These are phyloP conservation scores for Phalacrocorax carbo DNA, from an alignment of 2,113 vertebrate genomes.

Conservation along the genomic window DNA sequence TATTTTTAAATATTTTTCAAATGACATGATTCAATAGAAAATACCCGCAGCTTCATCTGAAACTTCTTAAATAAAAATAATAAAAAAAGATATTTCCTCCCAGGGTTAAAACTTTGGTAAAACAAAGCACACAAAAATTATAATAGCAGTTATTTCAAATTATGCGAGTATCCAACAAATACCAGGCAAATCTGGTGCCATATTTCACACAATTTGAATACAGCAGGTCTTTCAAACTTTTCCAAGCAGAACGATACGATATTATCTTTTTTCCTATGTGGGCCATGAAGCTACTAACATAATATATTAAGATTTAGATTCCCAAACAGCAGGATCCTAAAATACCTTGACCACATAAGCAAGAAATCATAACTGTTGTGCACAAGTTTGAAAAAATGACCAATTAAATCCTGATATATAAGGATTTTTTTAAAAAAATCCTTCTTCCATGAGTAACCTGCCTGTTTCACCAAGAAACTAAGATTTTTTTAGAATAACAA, in stretches of 20 bases:
- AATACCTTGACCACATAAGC: neutral
- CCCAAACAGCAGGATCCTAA: neutral
- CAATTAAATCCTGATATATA: neutral
- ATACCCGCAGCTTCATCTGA: neutral
- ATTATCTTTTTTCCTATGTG: neutral
- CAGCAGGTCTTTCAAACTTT: neutral
- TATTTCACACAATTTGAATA: neutral
- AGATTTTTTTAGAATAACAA: neutral
- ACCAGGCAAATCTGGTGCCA: neutral
- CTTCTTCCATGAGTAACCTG: neutral
- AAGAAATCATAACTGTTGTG: neutral
- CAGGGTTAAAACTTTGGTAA: neutral
- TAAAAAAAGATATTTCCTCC: neutral
- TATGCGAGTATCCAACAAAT: neutral
- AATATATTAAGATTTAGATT: neutral
- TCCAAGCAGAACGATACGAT: neutral
- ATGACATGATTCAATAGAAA: neutral
- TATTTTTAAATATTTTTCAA: neutral
- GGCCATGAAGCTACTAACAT: neutral
- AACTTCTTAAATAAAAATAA: neutral
- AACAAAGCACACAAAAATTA: neutral
- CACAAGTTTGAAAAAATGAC: neutral
- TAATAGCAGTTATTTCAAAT: neutral
- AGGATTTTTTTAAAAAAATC: neutral
- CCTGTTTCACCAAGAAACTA: neutral